A percentile compares a stretch with the other conserved stretches of the same genome.
These are phyloP conservation scores for Quadroppia sp. DNA, from an alignment of 2,888 invertebrate species.

Conservation along the genomic window DNA sequence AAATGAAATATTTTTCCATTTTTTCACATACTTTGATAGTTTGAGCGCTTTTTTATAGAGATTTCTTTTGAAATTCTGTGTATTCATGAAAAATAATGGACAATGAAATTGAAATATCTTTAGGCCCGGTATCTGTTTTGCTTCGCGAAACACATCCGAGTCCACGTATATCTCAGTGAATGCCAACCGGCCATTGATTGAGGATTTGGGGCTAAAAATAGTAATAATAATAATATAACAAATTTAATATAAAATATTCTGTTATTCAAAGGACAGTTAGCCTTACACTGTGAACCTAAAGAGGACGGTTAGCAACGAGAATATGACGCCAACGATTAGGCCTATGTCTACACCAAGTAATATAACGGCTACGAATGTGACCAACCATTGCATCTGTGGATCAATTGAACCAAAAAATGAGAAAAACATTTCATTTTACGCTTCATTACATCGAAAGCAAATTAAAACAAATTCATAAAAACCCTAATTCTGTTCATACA, in stretches of 20 bases:
- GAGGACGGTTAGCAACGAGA: slow-evolving; percentile 67
- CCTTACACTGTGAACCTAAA: slow-evolving; percentile 40
- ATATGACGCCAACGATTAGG: slow-evolving; percentile 68
- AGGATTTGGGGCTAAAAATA: slow-evolving; percentile 63
- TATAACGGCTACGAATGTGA: slow-evolving; percentile 71
- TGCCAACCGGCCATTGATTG: slow-evolving; percentile 65
- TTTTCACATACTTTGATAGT: slow-evolving; percentile 12
- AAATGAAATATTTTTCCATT: too few species aligned
- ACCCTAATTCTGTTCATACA: too few species aligned
- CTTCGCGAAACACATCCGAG: slow-evolving; percentile 61
- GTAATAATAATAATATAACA: too few species aligned
- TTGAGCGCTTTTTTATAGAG: slow-evolving; percentile 17
- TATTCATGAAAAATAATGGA: slow-evolving; percentile 51
- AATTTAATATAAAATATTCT: too few species aligned
- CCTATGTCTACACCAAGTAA: slow-evolving; percentile 77
- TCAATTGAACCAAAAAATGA: neutral
- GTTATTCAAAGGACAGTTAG: neutral
- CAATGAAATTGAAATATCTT: slow-evolving; percentile 70
- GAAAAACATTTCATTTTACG: too few species aligned
- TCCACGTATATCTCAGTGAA: slow-evolving; percentile 73
- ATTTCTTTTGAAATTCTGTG: slow-evolving; percentile 38
- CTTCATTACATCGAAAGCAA: too few species aligned
- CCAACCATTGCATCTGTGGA: slow-evolving; percentile 63
- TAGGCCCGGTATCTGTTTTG: slow-evolving; percentile 63
- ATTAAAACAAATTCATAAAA: too few species aligned